These are phyloP conservation scores for Bolinopsis microptera DNA, from an alignment of 37 sponge, comb jelly and placozoan species.

Conservation along the genomic window DNA sequence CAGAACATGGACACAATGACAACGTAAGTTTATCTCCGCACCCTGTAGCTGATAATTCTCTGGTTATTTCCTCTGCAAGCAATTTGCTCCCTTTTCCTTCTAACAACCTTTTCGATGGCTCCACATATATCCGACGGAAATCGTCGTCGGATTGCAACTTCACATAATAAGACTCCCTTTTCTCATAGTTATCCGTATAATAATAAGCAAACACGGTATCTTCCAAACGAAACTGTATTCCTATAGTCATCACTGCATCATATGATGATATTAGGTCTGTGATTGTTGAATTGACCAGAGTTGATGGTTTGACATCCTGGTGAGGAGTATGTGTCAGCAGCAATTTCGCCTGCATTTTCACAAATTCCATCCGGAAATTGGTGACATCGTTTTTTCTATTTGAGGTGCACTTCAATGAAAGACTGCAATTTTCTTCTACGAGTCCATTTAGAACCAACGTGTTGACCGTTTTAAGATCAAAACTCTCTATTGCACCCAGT, in stretches of 20 bases:
- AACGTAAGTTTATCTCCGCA: background rate
- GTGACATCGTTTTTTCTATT: background rate
- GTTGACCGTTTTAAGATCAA: background rate
- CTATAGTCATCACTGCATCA: background rate
- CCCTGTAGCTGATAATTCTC: background rate
- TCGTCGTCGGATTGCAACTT: background rate
- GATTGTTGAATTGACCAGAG: background rate
- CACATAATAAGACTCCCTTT: background rate
- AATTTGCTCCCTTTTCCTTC: background rate
- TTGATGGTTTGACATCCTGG: background rate
- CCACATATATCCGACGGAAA: too few relatives aligned
- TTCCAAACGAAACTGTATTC: background rate
- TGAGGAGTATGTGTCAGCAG: background rate
- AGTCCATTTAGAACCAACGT: background rate
- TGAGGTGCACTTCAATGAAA: background rate
- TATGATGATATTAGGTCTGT: too few relatives aligned
- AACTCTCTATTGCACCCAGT: background rate
- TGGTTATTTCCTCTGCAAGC: background rate
- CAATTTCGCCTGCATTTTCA: background rate
- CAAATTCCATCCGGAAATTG: background rate
- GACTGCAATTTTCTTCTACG: background rate
- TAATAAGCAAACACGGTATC: background rate
- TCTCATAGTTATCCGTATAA: background rate
- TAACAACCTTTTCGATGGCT: background rate
- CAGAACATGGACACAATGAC: background rate